Conservation (phyloP, 2,113 vertebrate genomes). For the Capreolus pygargus region DNA sequence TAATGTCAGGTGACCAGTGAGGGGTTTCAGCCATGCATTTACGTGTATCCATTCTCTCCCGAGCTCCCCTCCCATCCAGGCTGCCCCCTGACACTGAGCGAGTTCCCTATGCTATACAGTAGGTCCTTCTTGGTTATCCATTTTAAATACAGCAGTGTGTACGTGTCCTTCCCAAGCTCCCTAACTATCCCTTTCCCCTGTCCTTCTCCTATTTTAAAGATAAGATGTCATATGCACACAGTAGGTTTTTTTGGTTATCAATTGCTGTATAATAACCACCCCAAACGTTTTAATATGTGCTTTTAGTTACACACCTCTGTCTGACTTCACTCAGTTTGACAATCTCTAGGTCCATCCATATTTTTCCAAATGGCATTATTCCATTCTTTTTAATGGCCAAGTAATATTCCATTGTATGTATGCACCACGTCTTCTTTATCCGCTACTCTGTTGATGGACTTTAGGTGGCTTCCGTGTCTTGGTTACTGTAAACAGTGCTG, state of each 20-base stretch:
- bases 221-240: neutral
- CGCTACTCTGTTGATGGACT: neutral
- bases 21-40: neutral
- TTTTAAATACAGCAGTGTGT: neutral
- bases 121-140: neutral
- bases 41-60: neutral
- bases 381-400: neutral
- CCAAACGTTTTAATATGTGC: neutral
- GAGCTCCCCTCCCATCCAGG: neutral
- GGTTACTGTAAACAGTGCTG: neutral
- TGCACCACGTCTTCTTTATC: neutral
- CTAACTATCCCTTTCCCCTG: neutral
- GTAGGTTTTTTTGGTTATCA: neutral
- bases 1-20: neutral
- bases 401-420: neutral
- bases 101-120: neutral
- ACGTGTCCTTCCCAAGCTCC: neutral
- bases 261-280: neutral
- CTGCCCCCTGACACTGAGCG: neutral
- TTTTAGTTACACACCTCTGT: neutral
- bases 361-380: neutral
- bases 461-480: neutral
- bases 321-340: neutral
- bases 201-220: neutral
- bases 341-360: neutral